phyloP scores from a whole-genome alignment of 2,113 vertebrate genomes.

The Cepphus grylle region DNA sequence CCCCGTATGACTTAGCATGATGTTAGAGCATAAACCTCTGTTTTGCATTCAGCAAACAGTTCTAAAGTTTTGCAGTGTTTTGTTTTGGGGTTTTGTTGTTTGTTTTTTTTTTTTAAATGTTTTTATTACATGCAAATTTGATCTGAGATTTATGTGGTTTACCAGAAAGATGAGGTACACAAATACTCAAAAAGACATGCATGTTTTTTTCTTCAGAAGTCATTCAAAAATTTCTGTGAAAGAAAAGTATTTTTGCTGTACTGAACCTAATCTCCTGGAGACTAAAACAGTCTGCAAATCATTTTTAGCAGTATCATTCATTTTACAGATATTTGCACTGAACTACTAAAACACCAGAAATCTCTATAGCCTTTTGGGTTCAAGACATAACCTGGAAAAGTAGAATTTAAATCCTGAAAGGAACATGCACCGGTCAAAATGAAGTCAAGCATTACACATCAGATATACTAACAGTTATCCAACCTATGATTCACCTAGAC shows the following conservation, averaged over 20 bases:
- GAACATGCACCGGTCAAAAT: neutral
- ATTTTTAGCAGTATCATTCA: neutral
- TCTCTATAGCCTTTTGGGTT: neutral
- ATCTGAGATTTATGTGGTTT: neutral
- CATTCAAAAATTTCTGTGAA: neutral
- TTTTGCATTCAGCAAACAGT: neutral
- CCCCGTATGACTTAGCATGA: rapidly evolving
- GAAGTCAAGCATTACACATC: neutral
- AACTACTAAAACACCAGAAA: neutral
- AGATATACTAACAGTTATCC: neutral
- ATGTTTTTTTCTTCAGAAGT: neutral
- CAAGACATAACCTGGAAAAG: neutral
- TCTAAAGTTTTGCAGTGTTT: neutral
- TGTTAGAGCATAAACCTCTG: neutral
- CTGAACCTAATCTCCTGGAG: neutral
- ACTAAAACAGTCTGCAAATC: neutral
- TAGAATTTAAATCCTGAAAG: neutral
- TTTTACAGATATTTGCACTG: neutral
- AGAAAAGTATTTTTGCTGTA: neutral
- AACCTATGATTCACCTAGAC: neutral
- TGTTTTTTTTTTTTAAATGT: neutral
- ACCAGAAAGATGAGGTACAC: neutral
- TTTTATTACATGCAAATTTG: neutral
- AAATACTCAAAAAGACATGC: neutral
- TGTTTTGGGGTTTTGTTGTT: too few species aligned